Base-by-base conservation (phyloP, 2,888 invertebrate species). In the Selenia dentaria region DNA sequence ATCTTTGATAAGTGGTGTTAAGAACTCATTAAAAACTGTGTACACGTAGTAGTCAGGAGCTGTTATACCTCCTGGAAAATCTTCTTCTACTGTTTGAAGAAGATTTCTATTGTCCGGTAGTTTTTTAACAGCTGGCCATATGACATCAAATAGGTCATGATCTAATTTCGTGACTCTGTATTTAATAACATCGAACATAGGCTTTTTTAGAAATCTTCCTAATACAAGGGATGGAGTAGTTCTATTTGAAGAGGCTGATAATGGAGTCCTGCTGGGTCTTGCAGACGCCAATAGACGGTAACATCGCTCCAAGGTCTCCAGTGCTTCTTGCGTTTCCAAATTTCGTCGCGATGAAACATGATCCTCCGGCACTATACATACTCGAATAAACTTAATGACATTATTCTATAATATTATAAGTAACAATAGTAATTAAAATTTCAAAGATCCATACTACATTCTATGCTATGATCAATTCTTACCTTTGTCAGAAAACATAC, bases 21-120 rank as follows among this genome's bases (percentile, higher is more conserved):
- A 87, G 59, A 98, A 94, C 64, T 97, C 96, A 54, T 93, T 91
- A 82, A 97, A 98, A 4, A 97, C 95, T 45, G 93, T 93, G 80
- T 96, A 98, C 3, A 95, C 94, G 71, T 96, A 96, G 67, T 95
- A 95, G 75, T 98, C 97, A 0, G 97, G 96, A 0, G 96, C 96
- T 3, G 96, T 93, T 16, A 97, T 92, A 8, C 95, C 96, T 11
- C 94, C 93, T 27, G 94, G 93, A 63, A 95, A 94, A 58, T 96
- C 95, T 79, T 94, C 93, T 66, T 95, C 94, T 10, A 94, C 86
- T 18, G 92, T 92, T 64, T 90, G 88, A 26, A 88, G 57, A 51
- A 92, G 85, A 51, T 89, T 91, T 62, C 84, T 86, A 54, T 92
- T 93, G 18, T 88, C 81, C 0, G 94, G 94, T 36, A 95, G 91